These are phyloP conservation scores for Allolobophora icterica DNA, from an alignment of 2,888 invertebrate genomes.

Conservation along the genomic window DNA sequence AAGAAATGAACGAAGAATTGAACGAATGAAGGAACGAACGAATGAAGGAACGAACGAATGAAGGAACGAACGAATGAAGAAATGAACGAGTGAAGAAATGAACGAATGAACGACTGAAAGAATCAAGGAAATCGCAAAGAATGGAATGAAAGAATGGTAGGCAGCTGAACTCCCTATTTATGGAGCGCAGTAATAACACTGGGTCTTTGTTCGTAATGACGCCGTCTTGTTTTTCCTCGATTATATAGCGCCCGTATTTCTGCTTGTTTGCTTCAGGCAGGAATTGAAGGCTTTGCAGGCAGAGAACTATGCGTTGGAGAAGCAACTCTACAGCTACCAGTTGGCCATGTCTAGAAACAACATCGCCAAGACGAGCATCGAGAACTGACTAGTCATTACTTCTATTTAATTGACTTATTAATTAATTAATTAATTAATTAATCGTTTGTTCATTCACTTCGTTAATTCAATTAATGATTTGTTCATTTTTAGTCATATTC, in stretches of 20 bases:
- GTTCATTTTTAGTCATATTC: no score
- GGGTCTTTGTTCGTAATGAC: not conserved
- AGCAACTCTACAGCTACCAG: conserved; percentile 83
- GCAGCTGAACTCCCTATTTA: not conserved
- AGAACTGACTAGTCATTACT: not conserved
- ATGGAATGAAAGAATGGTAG: not conserved
- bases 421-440: not conserved
- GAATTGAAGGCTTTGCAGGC: conserved; percentile 81
- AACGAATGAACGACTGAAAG: no score
- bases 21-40: no score
- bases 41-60: no score
- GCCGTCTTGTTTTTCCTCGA: not conserved
- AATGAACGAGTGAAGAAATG: no score
- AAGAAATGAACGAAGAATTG: no score
- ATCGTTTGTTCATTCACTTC: not conserved
- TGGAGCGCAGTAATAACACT: not conserved
- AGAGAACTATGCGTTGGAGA: conserved; percentile 82
- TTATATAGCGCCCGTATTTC: no score
- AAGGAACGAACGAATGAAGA: no score
- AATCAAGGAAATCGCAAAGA: no score
- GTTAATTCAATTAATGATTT: no score
- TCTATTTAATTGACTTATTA: no score
- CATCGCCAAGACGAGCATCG: conserved; percentile 67
- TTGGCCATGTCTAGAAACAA: conserved; percentile 67
- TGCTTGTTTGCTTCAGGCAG: conserved; percentile 68